These are phyloP conservation scores for Gymnodraco acuticeps DNA, from an alignment of 2,797 vertebrate genomes.

Conservation along the genomic window DNA sequence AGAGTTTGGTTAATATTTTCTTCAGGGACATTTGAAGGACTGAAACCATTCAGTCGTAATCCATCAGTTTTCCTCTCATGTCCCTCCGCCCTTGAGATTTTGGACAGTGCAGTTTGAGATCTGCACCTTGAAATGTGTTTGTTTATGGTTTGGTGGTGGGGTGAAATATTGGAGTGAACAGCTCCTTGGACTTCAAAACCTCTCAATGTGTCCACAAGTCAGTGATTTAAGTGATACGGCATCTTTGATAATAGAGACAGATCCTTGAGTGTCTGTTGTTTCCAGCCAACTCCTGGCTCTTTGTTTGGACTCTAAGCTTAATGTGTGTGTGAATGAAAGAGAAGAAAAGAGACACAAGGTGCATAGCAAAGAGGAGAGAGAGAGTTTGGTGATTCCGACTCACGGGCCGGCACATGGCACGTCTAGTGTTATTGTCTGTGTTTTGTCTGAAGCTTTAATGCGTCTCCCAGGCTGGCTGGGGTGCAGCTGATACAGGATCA, in stretches of 20 bases:
- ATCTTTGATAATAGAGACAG: conserved; percentile 32
- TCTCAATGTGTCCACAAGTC: neutral
- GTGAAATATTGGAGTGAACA: neutral
- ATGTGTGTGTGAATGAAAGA: conserved; percentile 32
- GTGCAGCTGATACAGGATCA: conserved; percentile 73
- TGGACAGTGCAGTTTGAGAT: conserved; percentile 36
- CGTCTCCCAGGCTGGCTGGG: conserved; percentile 63
- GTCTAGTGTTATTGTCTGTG: conserved; percentile 65
- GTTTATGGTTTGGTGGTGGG: neutral
- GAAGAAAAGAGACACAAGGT: conserved; percentile 26
- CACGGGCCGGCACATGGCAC: conserved; percentile 63
- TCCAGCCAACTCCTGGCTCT: conserved; percentile 28
- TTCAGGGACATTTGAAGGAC: neutral
- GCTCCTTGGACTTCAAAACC: conserved; percentile 6
- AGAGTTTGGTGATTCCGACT: conserved; percentile 46
- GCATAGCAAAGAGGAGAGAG: conserved; percentile 15
- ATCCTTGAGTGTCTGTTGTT: conserved; percentile 28
- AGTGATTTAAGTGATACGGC: conserved; percentile 30
- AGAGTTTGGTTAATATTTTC: conserved; percentile 63
- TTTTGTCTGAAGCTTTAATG: conserved; percentile 59
- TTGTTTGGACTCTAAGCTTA: conserved; percentile 13
- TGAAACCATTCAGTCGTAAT: conserved; percentile 4
- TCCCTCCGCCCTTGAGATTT: conserved; percentile 50
- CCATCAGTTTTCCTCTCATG: conserved; percentile 68
- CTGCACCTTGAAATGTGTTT: conserved; percentile 16